Percentiles rank a stretch among this genome's conserved stretches.
phyloP scores from a whole-genome alignment of 2,888 invertebrate genomes.

The Strigamia crassipes region DNA sequence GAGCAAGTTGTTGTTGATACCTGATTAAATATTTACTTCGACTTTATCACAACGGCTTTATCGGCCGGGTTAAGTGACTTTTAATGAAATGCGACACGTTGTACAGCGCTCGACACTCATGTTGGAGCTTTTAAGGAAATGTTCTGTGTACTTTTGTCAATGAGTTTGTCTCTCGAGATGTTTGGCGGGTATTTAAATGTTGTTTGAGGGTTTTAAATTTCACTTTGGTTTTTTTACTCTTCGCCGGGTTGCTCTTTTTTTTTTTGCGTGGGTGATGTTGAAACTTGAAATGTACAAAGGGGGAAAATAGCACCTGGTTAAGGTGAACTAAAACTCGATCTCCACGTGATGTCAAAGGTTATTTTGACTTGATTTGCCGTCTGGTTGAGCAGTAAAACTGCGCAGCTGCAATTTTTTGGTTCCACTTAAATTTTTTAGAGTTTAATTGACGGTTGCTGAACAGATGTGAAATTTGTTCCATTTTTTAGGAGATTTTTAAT shows the following conservation, averaged over 20 bases:
- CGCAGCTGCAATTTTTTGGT: slow-evolving; percentile 13
- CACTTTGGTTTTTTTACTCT: neutral
- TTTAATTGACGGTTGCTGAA: slow-evolving; percentile 19
- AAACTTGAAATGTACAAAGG: neutral
- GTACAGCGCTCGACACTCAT: neutral
- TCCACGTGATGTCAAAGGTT: neutral
- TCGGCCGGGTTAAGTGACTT: neutral
- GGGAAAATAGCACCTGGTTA: slow-evolving; percentile 7
- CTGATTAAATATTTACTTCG: neutral
- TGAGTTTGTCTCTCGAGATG: neutral
- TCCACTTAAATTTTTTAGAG: neutral
- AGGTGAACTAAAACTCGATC: slow-evolving; percentile 27
- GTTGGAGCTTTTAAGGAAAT: slow-evolving; percentile 18
- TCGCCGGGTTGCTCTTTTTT: neutral
- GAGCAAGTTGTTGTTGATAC: slow-evolving; percentile 4
- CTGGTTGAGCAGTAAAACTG: slow-evolving; percentile 41
- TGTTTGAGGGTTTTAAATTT: neutral
- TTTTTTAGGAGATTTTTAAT: neutral
- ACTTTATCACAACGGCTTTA: neutral
- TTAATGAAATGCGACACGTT: slow-evolving; percentile 7
- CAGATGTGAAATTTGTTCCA: slow-evolving; percentile 41
- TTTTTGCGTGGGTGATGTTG: slow-evolving; percentile 14
- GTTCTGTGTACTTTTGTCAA: neutral
- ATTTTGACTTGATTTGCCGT: slow-evolving; percentile 14
- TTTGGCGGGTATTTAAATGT: neutral